Base-by-base conservation (phyloP, 2,113 vertebrate species). In the Tylochromis polylepis region DNA sequence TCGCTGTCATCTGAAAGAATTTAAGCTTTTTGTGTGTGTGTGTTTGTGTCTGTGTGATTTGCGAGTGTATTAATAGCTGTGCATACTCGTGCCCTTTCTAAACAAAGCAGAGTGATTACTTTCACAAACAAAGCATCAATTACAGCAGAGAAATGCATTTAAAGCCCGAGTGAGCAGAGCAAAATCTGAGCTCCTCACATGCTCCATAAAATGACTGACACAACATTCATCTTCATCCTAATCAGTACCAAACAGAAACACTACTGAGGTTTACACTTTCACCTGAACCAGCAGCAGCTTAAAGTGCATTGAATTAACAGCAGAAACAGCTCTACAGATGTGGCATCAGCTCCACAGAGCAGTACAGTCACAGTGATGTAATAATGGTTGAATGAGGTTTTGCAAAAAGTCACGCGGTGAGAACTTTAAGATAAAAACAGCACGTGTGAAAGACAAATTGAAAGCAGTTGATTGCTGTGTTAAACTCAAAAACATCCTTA, bases 111-210 rank as follows among this genome's bases (percentile, higher is more conserved):
- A 62, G 15, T 36, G 72, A 87, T 90, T 85, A 60, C 27, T 46
- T 46, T 59, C 31, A 56, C 57, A 90, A 83, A 85, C 53, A 86
- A 84, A 82, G 78, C 58, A 87, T 87, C 36, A 78, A 29, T 89
- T 90, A 85, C 12, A 41, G 65, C 77, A 41, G 36, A 51, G 70
- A 46, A 53, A 59, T 80, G 34, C 27, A 80, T 89, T 41, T 56
- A 43, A 87, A 91, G 81, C 77, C 55, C 29, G 81, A 85, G 77
- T 20, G 56, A 89, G 78, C 79, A 75, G 46, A 77, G 49, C 27
- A 53, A 77, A 77, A 77, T 77, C 46, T 53, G 46, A 34, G 46
- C 72, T 77, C 67, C 46, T 49, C 16, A 41, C 15, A 29, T 75
- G 43, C 70, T 20, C 16, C 72, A 53, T 53, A 53, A 77, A 77